These are phyloP conservation scores for Zele albiditarsus DNA, from an alignment of 2,888 invertebrate species.

Conservation along the genomic window DNA sequence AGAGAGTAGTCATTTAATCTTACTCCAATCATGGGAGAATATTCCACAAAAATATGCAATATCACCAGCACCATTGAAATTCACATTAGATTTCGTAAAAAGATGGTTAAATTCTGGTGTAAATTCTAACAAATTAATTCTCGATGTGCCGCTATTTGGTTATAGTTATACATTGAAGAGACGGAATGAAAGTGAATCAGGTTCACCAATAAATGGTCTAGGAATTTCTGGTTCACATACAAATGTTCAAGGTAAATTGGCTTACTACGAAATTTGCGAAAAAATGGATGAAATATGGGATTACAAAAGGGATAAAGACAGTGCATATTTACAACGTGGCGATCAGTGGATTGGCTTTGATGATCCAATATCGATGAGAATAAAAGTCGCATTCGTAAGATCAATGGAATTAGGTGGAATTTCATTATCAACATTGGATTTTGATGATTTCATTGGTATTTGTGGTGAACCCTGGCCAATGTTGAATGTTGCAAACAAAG, in stretches of 20 bases:
- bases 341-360: conserved; percentile 90
- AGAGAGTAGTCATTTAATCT: conserved; percentile 79
- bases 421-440: conserved; percentile 82
- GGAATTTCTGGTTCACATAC: conserved; percentile 81
- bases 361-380: conserved; percentile 74
- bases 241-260: conserved; percentile 78
- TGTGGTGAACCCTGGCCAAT: conserved; percentile 83
- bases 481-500: conserved; percentile 75
- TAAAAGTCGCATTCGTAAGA: conserved; percentile 79
- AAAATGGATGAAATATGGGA: conserved; percentile 76
- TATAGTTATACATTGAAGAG: conserved; percentile 80
- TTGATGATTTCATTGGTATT: conserved; percentile 86
- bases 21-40: conserved; percentile 79
- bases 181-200: conserved; percentile 74
- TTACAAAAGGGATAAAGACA: conserved; percentile 76
- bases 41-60: conserved; percentile 52
- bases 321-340: conserved; percentile 80
- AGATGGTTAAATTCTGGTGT: conserved; percentile 74
- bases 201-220: conserved; percentile 77
- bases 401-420: conserved; percentile 81
- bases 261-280: conserved; percentile 83
- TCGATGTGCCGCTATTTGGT: conserved; percentile 84
- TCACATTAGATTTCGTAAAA: conserved; percentile 55
- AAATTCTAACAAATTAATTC: conserved; percentile 79
- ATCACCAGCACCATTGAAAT: conserved; percentile 63